phyloP scores from a whole-genome alignment of 2,797 vertebrate species.

The Enteromius paludinosus region DNA sequence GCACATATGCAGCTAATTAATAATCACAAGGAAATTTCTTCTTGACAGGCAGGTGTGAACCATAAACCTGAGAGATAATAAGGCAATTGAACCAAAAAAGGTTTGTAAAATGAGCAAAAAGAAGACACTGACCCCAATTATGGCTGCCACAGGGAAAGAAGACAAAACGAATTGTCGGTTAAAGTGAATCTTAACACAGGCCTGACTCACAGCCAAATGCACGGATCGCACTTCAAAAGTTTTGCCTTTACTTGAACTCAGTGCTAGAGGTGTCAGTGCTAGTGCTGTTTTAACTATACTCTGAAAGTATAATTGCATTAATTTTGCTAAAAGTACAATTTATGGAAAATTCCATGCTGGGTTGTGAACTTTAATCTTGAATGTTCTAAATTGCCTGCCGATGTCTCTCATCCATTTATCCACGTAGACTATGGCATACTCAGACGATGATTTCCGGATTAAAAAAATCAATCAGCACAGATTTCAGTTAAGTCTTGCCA shows the following conservation, averaged over 20 bases:
- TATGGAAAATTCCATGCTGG: background rate
- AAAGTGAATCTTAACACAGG: constrained; percentile 21
- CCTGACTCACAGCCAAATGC: background rate
- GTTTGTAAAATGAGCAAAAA: constrained; percentile 14
- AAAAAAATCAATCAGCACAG: background rate
- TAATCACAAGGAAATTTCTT: constrained; percentile 1
- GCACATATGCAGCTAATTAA: constrained; percentile 29
- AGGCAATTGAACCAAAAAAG: constrained; percentile 18
- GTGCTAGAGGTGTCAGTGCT: background rate
- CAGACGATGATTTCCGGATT: background rate
- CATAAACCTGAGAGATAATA: constrained; percentile 14
- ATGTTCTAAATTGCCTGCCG: background rate
- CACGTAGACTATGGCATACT: background rate
- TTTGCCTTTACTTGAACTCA: background rate
- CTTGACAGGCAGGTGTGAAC: constrained; percentile 41
- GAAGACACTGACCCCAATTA: constrained; percentile 37
- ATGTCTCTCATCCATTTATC: background rate
- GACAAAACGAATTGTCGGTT: constrained; percentile 26
- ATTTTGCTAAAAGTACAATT: background rate
- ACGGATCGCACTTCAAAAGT: background rate
- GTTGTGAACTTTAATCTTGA: background rate
- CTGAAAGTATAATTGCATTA: background rate
- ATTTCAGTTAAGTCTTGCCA: background rate
- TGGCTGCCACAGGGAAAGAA: constrained; percentile 32
- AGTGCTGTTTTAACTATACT: background rate